Conservation (phyloP, 2,888 invertebrate genomes). For the Dyspetes luteomarginatus region DNA sequence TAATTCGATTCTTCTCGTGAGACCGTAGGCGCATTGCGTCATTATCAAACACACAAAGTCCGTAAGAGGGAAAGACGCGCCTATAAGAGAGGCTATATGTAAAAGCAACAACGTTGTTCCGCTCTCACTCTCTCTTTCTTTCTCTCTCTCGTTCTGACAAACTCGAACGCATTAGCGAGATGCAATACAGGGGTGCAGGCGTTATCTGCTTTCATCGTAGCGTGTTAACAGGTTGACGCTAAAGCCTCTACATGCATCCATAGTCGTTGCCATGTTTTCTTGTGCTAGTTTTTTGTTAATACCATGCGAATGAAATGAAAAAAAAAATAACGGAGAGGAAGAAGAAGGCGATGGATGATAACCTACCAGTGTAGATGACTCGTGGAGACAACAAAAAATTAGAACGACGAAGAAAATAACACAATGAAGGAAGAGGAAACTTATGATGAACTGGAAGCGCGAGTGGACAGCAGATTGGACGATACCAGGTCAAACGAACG, state of each 20-base stretch:
- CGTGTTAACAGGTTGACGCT: constrained; percentile 54
- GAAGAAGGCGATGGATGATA: constrained; percentile 8
- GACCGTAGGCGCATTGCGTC: constrained; percentile 40
- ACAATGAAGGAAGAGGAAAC: not conserved
- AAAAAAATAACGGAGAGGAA: constrained; percentile 20
- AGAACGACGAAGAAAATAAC: not conserved
- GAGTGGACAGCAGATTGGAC: constrained; percentile 39
- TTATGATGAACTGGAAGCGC: constrained; percentile 36
- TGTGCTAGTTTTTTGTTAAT: constrained; percentile 2
- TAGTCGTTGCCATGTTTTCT: not conserved
- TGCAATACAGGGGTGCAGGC: not conserved
- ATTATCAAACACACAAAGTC: constrained; percentile 53
- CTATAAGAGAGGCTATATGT: not conserved
- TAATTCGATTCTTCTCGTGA: constrained; percentile 55
- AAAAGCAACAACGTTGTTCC: too few species aligned
- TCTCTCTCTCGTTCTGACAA: constrained; percentile 15
- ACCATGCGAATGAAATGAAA: constrained; percentile 25
- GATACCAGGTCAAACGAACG: constrained; percentile 41
- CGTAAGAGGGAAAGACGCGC: constrained; percentile 13
- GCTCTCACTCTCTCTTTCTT: not conserved
- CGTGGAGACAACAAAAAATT: constrained; percentile 20
- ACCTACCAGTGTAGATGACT: not conserved
- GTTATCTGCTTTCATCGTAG: constrained; percentile 46
- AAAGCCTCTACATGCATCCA: constrained; percentile 11
- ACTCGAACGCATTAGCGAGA: constrained; percentile 58